Conservation (phyloP, 1,140 invertebrate genomes). For the Drosophila bipectinata region DNA sequence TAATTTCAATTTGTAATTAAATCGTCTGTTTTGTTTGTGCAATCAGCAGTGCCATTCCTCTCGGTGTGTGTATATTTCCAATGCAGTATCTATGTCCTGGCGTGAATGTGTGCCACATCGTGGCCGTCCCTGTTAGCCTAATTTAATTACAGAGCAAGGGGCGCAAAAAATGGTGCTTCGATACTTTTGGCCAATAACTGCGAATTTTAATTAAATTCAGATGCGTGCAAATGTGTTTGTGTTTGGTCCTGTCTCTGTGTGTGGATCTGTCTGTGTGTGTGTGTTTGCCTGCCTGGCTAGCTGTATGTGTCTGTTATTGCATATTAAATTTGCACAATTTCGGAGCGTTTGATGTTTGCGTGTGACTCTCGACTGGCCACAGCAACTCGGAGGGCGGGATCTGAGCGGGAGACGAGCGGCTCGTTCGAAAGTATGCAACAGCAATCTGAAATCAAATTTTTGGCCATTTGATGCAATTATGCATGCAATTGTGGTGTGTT, state of each 20-base stretch:
- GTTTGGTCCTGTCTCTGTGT: constrained; percentile 14
- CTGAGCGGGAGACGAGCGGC: neutral
- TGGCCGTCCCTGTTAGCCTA: constrained; percentile 55
- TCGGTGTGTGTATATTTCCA: neutral
- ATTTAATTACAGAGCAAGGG: constrained; percentile 68
- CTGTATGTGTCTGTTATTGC: constrained; percentile 46
- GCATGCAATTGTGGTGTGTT: constrained; percentile 70
- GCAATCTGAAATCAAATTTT: constrained; percentile 76
- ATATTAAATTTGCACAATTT: constrained; percentile 77
- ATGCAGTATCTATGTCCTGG: constrained; percentile 6
- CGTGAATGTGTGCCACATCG: constrained; percentile 7
- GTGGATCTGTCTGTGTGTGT: constrained; percentile 14
- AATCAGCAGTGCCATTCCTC: constrained; percentile 2
- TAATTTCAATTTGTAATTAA: constrained; percentile 71
- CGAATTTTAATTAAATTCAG: constrained; percentile 79
- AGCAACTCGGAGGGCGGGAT: constrained; percentile 42
- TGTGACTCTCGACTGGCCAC: constrained; percentile 62
- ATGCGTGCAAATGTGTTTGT: constrained; percentile 52
- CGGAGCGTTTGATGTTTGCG: constrained; percentile 65
- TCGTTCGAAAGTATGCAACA: constrained; percentile 61
- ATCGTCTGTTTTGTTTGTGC: constrained; percentile 53
- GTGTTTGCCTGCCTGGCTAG: constrained; percentile 2
- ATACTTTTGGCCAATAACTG: constrained; percentile 76
- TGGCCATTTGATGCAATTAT: constrained; percentile 77
- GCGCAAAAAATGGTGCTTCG: constrained; percentile 32